Evolutionary conservation across 1,140 invertebrate genomes (phyloP).

Genomic region (Dreissena polymorpha): DNA sequence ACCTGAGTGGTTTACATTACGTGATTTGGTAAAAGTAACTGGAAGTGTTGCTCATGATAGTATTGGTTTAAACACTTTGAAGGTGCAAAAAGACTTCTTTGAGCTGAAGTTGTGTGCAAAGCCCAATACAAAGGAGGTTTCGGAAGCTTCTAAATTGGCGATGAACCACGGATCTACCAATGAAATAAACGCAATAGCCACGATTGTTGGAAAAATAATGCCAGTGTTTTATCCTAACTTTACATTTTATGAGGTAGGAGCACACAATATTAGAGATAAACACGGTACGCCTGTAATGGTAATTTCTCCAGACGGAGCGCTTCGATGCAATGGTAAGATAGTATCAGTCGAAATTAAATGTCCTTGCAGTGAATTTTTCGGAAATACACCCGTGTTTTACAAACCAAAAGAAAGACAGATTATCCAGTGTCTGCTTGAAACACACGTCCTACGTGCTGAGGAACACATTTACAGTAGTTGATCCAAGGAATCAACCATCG

Average conservation of each 20-base stretch:
- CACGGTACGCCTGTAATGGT: neutral
- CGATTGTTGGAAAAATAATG: constrained; percentile 12
- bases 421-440: too few species aligned
- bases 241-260: constrained; percentile 27
- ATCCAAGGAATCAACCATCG: neutral
- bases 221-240: constrained; percentile 7
- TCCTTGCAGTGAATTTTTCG: too few species aligned
- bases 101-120: neutral
- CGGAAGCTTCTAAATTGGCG: neutral
- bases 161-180: constrained; percentile 18
- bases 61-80: neutral
- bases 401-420: too few species aligned
- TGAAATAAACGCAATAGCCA: constrained; percentile 17
- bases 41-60: neutral
- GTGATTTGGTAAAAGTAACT: neutral
- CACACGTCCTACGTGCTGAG: neutral
- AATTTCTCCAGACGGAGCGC: constrained; percentile 11
- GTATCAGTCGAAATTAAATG: constrained; percentile 31
- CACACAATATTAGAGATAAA: neutral
- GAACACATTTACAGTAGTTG: constrained; percentile 10
- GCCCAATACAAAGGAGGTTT: neutral
- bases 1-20: too few species aligned
- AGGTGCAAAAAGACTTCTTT: neutral
- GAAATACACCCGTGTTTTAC: too few species aligned
- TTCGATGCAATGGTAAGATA: neutral